Evolutionary conservation across 2,797 vertebrate species (phyloP).

Genomic region (Thaleichthys pacificus): DNA sequence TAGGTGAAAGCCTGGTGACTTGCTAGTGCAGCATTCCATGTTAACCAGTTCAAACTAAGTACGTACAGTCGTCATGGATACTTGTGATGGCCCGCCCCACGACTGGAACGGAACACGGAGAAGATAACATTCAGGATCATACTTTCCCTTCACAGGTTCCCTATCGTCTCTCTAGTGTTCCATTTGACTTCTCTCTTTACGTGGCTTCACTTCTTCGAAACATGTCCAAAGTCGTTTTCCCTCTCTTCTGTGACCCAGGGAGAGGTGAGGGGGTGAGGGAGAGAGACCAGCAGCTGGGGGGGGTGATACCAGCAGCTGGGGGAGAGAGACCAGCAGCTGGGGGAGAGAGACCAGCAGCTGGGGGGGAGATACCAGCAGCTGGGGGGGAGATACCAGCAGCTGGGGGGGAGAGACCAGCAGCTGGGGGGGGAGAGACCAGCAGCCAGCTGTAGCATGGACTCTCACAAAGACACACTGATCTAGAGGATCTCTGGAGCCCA

Average conservation of each 20-base stretch:
- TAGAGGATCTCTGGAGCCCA: constrained; percentile 36
- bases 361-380: neutral
- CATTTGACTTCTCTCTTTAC: constrained; percentile 52
- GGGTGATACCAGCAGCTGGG: too few species aligned
- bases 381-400: constrained; percentile 8
- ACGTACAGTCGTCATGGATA: too few species aligned
- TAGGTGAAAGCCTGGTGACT: too few species aligned
- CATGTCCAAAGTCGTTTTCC: constrained; percentile 29
- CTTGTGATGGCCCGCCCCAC: too few species aligned
- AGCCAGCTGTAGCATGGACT: constrained; percentile 21
- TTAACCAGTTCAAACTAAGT: too few species aligned
- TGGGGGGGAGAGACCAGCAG: constrained; percentile 6
- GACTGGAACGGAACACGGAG: too few species aligned
- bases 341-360: constrained; percentile 32
- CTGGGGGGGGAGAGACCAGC: constrained; percentile 33
- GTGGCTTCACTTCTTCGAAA: neutral
- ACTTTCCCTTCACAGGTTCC: neutral
- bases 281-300: neutral
- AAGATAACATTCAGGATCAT: too few species aligned
- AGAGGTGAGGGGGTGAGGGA: too few species aligned
- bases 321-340: constrained; percentile 12
- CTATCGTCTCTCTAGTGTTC: constrained; percentile 27
- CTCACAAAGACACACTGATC: constrained; percentile 39
- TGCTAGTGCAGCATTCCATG: too few species aligned
- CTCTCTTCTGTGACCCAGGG: constrained; percentile 43